Conservation (phyloP, 1,140 invertebrate genomes). For the Scaptodrosophila lebanonensis region DNA sequence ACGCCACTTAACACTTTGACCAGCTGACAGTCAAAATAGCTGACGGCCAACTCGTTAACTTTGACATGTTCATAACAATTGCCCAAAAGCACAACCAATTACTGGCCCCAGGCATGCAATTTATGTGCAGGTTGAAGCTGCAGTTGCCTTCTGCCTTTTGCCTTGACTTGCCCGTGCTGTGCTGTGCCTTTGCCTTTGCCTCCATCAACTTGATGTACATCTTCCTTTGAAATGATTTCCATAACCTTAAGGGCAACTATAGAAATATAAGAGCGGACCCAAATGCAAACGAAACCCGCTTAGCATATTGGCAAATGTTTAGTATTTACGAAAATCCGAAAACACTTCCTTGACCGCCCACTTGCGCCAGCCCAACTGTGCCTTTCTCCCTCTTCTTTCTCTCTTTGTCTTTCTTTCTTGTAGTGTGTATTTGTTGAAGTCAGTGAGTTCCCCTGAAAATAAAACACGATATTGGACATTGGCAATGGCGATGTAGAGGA, state of each 20-base stretch:
- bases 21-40: constrained; percentile 58
- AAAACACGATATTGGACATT: too few relatives aligned
- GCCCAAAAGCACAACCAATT: constrained; percentile 59
- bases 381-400: constrained; percentile 15
- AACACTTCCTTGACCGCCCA: constrained; percentile 73
- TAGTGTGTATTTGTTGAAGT: too few relatives aligned
- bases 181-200: too few relatives aligned
- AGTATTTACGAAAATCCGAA: constrained; percentile 52
- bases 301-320: constrained; percentile 72
- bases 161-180: too few relatives aligned
- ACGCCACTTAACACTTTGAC: constrained; percentile 62
- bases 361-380: constrained; percentile 33
- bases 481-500: not conserved
- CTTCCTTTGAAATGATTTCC: constrained; percentile 62
- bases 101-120: constrained; percentile 54
- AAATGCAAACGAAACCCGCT: constrained; percentile 49
- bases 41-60: constrained; percentile 54
- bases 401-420: too few relatives aligned
- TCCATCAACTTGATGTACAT: constrained; percentile 57
- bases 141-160: too few relatives aligned
- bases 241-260: constrained; percentile 52
- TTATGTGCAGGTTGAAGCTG: constrained; percentile 39
- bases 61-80: constrained; percentile 75
- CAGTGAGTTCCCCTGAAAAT: too few relatives aligned
- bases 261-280: constrained; percentile 53